These are phyloP conservation scores for Drosophila pruinosa DNA, from an alignment of 1,140 invertebrate genomes.

Conservation along the genomic window DNA sequence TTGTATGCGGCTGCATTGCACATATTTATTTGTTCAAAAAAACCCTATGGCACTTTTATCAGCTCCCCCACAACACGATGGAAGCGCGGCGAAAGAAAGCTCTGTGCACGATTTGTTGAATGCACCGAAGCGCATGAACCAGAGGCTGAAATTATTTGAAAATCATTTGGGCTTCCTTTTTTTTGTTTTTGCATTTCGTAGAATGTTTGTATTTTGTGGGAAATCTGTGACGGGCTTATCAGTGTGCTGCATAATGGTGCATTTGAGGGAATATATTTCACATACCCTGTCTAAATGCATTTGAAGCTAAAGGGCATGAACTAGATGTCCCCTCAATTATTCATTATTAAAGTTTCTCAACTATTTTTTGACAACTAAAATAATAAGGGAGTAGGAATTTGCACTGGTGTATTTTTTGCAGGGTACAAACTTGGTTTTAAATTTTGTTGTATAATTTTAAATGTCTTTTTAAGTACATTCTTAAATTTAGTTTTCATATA, in stretches of 20 bases:
- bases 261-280: not conserved
- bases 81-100: conserved; percentile 6
- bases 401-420: no score
- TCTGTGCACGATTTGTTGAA: not conserved
- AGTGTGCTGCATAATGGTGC: conserved; percentile 6
- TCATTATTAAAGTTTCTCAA: not conserved
- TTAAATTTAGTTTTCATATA: not conserved
- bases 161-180: conserved; percentile 3
- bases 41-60: conserved; percentile 68
- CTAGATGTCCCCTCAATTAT: no score
- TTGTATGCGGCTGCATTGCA: conserved; percentile 54
- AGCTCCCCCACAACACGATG: conserved; percentile 30
- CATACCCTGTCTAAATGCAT: not conserved
- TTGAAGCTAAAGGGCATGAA: not conserved
- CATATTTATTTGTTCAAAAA: conserved; percentile 67
- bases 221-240: conserved; percentile 41
- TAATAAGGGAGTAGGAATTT: no score
- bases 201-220: conserved; percentile 21
- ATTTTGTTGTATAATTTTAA: no score
- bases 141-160: conserved; percentile 31
- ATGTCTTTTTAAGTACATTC: not conserved
- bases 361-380: no score
- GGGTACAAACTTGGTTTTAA: no score
- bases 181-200: not conserved
- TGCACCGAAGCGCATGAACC: conserved; percentile 27